These are phyloP conservation scores for Ichneumon xanthorius DNA, from an alignment of 2,888 invertebrate genomes.

Conservation along the genomic window DNA sequence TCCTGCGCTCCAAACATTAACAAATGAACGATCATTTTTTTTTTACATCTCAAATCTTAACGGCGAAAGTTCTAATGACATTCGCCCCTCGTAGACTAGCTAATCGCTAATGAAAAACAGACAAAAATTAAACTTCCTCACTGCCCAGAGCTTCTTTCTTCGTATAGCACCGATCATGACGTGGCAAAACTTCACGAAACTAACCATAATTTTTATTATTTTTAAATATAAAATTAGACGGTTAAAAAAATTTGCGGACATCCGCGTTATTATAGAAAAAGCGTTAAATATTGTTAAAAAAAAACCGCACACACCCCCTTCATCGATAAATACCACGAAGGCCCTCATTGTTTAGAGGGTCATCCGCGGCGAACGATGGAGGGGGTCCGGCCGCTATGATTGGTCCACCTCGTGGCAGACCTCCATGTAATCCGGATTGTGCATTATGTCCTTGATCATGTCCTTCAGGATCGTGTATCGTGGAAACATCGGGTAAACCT, in stretches of 20 bases:
- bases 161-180: conserved; percentile 25
- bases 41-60: not conserved
- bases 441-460: conserved; percentile 98
- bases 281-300: conserved; percentile 49
- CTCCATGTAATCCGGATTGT: conserved; percentile 98
- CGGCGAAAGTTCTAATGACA: not conserved
- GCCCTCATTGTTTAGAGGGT: conserved; percentile 78
- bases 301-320: conserved; percentile 74
- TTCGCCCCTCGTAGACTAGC: not conserved
- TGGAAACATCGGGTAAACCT: conserved; percentile 97
- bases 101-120: not conserved
- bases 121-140: not conserved
- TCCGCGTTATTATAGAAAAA: conserved; percentile 57
- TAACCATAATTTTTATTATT: not conserved
- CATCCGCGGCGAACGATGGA: conserved; percentile 83
- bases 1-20: conserved; percentile 32
- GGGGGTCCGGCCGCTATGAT: conserved; percentile 83
- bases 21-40: conserved; percentile 12
- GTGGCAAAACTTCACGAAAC: conserved; percentile 5
- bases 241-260: conserved; percentile 26
- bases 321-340: conserved; percentile 72
- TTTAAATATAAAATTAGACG: conserved; percentile 1
- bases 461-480: conserved; percentile 98
- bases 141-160: not conserved
- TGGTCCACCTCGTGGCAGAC: conserved; percentile 95